A percentile compares a stretch with the other conserved stretches of the same genome.
Evolutionary conservation across 2,797 vertebrate genomes (phyloP).

Genomic region (Chiloscyllium punctatum): DNA sequence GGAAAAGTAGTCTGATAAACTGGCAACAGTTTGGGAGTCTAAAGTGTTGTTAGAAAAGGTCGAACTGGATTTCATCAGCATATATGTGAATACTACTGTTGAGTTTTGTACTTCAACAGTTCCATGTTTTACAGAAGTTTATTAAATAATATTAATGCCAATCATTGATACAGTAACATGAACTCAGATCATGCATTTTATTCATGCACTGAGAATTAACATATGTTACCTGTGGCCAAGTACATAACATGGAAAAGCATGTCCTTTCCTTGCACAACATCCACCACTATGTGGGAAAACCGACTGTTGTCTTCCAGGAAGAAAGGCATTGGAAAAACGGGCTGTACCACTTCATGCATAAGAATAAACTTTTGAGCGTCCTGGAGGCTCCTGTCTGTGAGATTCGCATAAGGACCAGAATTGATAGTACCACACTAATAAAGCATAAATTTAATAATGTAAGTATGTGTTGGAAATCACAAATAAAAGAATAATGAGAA

Average conservation of each 20-base stretch:
- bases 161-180: background rate
- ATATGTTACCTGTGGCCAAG: slow-evolving; percentile 79
- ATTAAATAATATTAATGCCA: background rate
- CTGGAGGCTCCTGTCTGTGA: slow-evolving; percentile 88
- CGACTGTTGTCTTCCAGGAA: slow-evolving; percentile 94
- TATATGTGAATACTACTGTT: background rate
- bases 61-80: background rate
- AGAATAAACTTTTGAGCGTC: slow-evolving; percentile 92
- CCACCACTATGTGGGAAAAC: slow-evolving; percentile 86
- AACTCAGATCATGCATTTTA: background rate
- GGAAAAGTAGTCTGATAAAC: background rate
- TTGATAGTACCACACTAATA: slow-evolving; percentile 84
- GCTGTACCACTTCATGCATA: slow-evolving; percentile 92
- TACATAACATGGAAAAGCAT: slow-evolving; percentile 89
- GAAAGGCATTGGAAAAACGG: slow-evolving; percentile 73
- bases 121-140: background rate
- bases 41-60: background rate
- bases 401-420: slow-evolving; percentile 82
- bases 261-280: slow-evolving; percentile 91
- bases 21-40: background rate
- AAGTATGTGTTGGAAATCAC: background rate
- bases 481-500: slow-evolving; percentile 8
- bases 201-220: background rate
- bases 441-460: slow-evolving; percentile 14
- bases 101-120: background rate